Evolutionary conservation across 2,888 invertebrate genomes (phyloP), one percentile per base, ranked within the genome.

Genomic region (Micoletzkya japonica): DNA sequence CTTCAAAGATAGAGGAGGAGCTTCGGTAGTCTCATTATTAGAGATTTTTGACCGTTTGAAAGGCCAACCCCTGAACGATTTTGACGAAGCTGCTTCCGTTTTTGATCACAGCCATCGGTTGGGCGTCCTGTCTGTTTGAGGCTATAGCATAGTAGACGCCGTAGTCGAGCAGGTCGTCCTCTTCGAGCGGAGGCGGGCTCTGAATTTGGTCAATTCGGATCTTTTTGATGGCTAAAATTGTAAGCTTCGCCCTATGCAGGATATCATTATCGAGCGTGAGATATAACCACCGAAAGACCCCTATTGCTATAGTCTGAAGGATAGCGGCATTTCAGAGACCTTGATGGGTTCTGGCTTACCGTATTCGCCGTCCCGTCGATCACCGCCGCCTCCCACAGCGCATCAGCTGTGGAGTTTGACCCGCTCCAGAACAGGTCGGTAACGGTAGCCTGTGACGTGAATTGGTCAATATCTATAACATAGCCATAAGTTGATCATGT

Each of bases 61-160:
- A 20, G n/a, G n/a, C n/a, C n/a, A n/a, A n/a, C n/a, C n/a, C n/a
- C n/a, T n/a, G n/a, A n/a, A n/a, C n/a, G n/a, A 68, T 49, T 34
- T 68, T 68, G 24, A 68, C 68, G 26, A 68, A 68, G 4, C 36
- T 17, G 32, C 44, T 49, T 28, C 39, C 39, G 32, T 68, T 68
- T 24, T 17, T 39, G 39, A 58, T 58, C 4, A 68, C n/a, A 1
- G 58, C 68, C 24, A 68, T 32, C 0, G 49, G 57, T 6, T 39
- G 28, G 14, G 68, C 32, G 37, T 34, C 57, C 37, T 54, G 30
- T 30, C 44, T 57, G 14, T 32, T n/a, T 17, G 68, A 44, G 24
- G 68, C 68, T 14, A 68, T 68, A 3, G 68, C 68, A 20, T 68
- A 68, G 68, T 58, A 68, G 24, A 68, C 28, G 28, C 68, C 68